phyloP scores from a whole-genome alignment of 2,888 invertebrate species.

The Latrodectus hesperus region DNA sequence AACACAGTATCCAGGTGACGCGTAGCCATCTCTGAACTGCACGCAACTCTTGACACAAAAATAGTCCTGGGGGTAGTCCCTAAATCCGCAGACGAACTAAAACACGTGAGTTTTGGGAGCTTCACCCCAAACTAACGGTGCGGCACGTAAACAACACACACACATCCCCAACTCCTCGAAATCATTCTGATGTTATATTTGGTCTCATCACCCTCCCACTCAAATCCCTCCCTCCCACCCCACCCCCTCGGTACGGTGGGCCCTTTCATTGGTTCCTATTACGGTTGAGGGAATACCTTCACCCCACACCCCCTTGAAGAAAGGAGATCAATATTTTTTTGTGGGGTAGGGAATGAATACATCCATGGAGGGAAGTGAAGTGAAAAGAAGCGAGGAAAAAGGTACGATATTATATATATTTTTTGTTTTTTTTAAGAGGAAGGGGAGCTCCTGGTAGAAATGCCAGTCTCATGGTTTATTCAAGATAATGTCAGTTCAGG shows the following conservation, averaged over 20 bases:
- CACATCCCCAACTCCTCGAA: slow-evolving; percentile 6
- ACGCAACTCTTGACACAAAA: background rate
- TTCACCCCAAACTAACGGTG: slow-evolving; percentile 12
- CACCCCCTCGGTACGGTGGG: background rate
- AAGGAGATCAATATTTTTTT: slow-evolving; percentile 57
- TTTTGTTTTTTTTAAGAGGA: background rate
- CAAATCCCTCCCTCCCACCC: slow-evolving; percentile 32
- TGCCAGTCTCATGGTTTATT: background rate
- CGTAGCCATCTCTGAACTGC: background rate
- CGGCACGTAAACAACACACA: slow-evolving; percentile 45
- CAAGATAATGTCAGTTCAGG: background rate
- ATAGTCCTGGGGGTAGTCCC: background rate
- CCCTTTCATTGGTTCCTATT: slow-evolving; percentile 46
- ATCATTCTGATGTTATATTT: slow-evolving; percentile 50
- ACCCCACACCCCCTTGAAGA: slow-evolving; percentile 1
- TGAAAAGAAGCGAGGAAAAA: slow-evolving; percentile 11
- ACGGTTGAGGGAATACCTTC: slow-evolving; percentile 26
- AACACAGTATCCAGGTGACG: background rate
- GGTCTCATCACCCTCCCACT: slow-evolving; percentile 48
- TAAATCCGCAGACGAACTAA: background rate
- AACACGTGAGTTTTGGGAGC: slow-evolving; percentile 2
- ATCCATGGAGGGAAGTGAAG: slow-evolving; percentile 15
- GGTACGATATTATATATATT: no score
- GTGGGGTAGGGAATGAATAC: slow-evolving; percentile 14
- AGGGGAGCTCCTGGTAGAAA: slow-evolving; percentile 8